These are phyloP conservation scores for Drosophila birchii DNA, from an alignment of 2,888 invertebrate species.

Conservation along the genomic window DNA sequence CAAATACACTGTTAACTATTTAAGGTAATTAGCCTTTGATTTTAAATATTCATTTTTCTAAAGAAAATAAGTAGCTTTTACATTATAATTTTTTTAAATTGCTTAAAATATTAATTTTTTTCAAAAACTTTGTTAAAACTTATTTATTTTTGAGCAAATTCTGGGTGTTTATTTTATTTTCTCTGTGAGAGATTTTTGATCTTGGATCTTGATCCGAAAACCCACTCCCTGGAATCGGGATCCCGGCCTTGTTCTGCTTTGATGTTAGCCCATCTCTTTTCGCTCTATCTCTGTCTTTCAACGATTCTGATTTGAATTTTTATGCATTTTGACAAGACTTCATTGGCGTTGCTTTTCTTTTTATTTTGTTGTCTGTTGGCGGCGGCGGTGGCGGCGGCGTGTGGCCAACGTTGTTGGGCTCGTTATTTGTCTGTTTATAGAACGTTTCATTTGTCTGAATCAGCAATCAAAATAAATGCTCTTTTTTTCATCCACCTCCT, in stretches of 20 bases:
- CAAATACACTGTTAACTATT: conserved; percentile 9
- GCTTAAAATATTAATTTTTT: not conserved
- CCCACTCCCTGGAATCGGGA: conserved; percentile 35
- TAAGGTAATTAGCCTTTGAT: too few relatives aligned
- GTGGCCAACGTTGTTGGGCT: conserved; percentile 60
- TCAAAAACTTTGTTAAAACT: not conserved
- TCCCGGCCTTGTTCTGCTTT: conserved; percentile 38
- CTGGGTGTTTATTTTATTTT: not conserved
- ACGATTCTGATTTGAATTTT: conserved; percentile 74
- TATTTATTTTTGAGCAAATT: too few relatives aligned
- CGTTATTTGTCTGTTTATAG: conserved; percentile 59
- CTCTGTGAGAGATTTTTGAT: conserved; percentile 12
- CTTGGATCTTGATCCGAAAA: conserved; percentile 2
- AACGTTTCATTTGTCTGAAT: conserved; percentile 79
- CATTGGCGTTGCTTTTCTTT: conserved; percentile 30
- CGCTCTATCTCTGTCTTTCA: conserved; percentile 3
- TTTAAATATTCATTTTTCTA: not conserved
- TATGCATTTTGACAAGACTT: conserved; percentile 76
- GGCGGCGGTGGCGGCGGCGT: conserved; percentile 63
- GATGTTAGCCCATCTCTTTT: conserved; percentile 28
- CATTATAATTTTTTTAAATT: not conserved
- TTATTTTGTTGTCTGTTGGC: conserved; percentile 13
- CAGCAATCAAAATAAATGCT: conserved; percentile 68
- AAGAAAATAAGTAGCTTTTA: too few relatives aligned
- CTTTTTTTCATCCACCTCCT: not conserved